Conservation (phyloP, 1,140 invertebrate species). For the Ridgeia piscesae region DNA sequence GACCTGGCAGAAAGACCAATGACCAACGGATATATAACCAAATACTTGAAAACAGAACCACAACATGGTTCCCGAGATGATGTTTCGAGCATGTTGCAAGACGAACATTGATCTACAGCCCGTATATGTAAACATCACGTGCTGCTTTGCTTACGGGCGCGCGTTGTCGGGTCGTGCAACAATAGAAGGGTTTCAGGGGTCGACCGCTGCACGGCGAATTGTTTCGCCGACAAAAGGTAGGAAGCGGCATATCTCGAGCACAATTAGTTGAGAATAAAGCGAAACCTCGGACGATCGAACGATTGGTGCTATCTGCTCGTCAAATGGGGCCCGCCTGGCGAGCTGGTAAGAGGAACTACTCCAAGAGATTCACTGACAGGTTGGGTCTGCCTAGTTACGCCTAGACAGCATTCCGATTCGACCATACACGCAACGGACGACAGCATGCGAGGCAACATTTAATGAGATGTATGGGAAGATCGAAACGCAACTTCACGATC, state of each 20-base stretch:
- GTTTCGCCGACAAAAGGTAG: neutral
- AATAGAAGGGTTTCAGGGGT: neutral
- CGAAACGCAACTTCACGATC: neutral
- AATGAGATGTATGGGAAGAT: neutral
- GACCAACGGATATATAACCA: neutral
- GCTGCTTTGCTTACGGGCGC: too few species aligned
- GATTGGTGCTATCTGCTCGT: neutral
- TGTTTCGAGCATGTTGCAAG: neutral
- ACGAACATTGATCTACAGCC: neutral
- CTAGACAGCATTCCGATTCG: neutral
- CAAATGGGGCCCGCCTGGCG: neutral
- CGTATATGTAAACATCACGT: neutral
- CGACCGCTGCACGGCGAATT: neutral
- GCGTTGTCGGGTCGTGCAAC: neutral
- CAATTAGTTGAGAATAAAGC: conserved; percentile 1
- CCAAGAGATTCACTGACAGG: neutral
- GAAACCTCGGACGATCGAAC: neutral
- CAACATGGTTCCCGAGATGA: neutral
- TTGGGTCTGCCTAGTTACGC: neutral
- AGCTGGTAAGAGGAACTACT: neutral
- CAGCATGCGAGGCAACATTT: neutral
- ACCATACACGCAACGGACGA: neutral
- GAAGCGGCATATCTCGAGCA: neutral
- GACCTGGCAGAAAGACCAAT: too few species aligned
- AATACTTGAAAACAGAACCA: neutral